phyloP scores from a whole-genome alignment of 2,888 invertebrate genomes.

The Ethmia dodecea region DNA sequence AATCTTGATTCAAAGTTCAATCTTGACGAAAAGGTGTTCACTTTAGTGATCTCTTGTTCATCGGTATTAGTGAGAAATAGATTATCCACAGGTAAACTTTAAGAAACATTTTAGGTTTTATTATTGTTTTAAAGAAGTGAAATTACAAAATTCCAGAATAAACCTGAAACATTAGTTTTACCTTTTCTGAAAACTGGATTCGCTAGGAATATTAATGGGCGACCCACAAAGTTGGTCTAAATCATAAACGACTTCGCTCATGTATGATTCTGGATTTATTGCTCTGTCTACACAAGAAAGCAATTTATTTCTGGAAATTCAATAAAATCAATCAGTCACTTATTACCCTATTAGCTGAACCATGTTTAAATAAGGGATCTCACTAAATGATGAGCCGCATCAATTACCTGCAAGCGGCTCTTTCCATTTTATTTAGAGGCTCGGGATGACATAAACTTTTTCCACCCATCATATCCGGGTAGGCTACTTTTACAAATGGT shows the following conservation, averaged over 20 bases:
- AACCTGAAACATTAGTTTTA: constrained; percentile 19
- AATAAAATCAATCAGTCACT: too few species aligned
- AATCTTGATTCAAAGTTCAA: constrained; percentile 90
- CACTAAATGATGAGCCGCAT: too few species aligned
- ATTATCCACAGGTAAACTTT: constrained; percentile 26
- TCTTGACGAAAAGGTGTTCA: constrained; percentile 53
- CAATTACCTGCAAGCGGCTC: constrained; percentile 60
- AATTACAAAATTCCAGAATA: not conserved
- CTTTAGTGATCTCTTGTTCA: constrained; percentile 63
- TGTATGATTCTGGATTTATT: constrained; percentile 77
- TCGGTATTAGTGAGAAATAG: constrained; percentile 65
- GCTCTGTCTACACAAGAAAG: constrained; percentile 82
- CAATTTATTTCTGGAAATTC: constrained; percentile 69
- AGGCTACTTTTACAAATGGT: constrained; percentile 85
- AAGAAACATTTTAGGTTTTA: not conserved
- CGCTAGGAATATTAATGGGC: constrained; percentile 26
- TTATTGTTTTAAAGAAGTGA: not conserved
- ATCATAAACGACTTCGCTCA: constrained; percentile 83
- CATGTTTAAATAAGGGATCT: too few species aligned
- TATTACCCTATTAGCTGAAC: too few species aligned
- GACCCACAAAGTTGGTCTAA: constrained; percentile 71
- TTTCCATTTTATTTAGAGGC: constrained; percentile 76
- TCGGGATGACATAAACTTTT: constrained; percentile 75
- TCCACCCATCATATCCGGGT: constrained; percentile 84
- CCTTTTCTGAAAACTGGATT: constrained; percentile 44